Evolutionary conservation across 2,888 invertebrate genomes (phyloP).

Genomic region (Lepetodrilus schrolli): DNA sequence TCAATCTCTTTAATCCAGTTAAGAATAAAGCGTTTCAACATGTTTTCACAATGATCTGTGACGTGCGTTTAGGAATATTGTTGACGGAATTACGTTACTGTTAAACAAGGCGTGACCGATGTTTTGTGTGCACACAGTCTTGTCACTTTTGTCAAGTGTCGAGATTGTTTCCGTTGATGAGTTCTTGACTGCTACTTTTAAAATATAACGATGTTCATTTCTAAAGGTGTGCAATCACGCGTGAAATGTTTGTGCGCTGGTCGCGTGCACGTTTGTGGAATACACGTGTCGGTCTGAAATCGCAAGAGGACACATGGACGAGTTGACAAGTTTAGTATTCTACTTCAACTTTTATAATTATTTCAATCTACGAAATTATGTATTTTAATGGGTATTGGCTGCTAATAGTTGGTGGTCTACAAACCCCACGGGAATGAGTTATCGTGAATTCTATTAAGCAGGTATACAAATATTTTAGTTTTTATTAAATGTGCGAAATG

Average conservation of each 20-base stretch:
- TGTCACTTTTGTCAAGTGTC: neutral
- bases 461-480: too few species aligned
- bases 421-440: too few species aligned
- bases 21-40: neutral
- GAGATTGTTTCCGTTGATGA: neutral
- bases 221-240: neutral
- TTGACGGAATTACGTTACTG: neutral
- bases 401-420: too few species aligned
- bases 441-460: too few species aligned
- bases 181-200: neutral
- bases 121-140: neutral
- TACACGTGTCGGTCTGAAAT: too few species aligned
- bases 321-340: neutral
- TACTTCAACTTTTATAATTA: neutral
- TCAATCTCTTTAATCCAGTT: neutral
- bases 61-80: neutral
- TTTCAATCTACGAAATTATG: neutral
- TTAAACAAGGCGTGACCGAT: neutral
- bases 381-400: neutral
- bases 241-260: too few species aligned
- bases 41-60: neutral
- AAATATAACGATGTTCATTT: slow-evolving; percentile 1
- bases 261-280: too few species aligned
- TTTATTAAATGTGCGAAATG: too few species aligned
- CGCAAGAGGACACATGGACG: too few species aligned